Percentiles rank a stretch among this genome's conserved stretches.
Conservation (phyloP, 92 coral and sea anemone species). For the Siderastrea radians region DNA sequence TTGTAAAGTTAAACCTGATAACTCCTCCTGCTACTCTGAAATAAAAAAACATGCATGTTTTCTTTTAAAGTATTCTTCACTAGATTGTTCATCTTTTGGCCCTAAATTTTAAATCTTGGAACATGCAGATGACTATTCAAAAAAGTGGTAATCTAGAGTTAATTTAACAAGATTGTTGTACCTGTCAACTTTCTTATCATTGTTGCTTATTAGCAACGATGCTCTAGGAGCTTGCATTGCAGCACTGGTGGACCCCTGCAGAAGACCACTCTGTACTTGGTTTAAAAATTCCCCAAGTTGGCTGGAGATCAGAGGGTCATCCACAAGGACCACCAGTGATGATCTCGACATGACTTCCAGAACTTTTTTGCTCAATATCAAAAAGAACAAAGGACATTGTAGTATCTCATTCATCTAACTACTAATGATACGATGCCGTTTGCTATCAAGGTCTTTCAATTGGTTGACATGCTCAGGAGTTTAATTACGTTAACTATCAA, state of each 20-base stretch:
- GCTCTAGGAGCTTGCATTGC: conserved; percentile 66
- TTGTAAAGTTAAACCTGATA: neutral
- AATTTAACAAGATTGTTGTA: neutral
- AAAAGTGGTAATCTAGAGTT: neutral
- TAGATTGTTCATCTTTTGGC: neutral
- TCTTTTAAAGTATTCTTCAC: neutral
- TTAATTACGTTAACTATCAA: no score
- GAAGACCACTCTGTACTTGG: conserved; percentile 69
- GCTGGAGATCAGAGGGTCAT: conserved; percentile 49
- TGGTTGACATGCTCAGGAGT: no score
- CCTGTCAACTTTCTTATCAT: conserved; percentile 49
- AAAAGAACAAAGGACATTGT: no score
- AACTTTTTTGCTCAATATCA: conserved; percentile 45
- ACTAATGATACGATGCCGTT: no score
- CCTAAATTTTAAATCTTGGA: neutral
- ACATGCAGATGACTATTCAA: neutral
- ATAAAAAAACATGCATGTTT: no score
- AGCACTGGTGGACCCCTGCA: conserved; percentile 56
- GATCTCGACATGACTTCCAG: conserved; percentile 40
- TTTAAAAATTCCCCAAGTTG: conserved; percentile 72
- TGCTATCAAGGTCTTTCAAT: no score
- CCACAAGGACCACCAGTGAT: conserved; percentile 59
- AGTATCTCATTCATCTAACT: no score
- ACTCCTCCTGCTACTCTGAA: neutral
- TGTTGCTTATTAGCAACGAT: conserved; percentile 45